phyloP scores from a whole-genome alignment of 2,113 vertebrate genomes.

The Crotalus tigris region DNA sequence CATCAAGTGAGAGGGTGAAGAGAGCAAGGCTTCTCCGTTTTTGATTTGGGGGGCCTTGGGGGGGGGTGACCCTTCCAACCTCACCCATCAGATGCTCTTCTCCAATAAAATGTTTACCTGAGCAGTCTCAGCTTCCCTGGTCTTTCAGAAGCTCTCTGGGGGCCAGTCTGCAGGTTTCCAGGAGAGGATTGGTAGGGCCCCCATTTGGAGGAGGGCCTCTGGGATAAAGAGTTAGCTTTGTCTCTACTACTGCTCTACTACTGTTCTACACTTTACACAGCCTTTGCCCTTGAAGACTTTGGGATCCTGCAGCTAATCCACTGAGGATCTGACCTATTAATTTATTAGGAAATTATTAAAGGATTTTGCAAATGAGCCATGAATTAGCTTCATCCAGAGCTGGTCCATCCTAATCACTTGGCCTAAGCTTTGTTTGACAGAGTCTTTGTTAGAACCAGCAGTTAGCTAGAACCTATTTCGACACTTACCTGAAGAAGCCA shows the following conservation, averaged over 20 bases:
- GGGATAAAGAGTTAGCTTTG: not conserved
- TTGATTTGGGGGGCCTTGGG: not conserved
- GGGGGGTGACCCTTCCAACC: not conserved
- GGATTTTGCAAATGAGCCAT: no score
- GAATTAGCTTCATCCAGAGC: no score
- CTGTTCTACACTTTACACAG: no score
- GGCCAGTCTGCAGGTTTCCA: not conserved
- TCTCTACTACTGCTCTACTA: not conserved
- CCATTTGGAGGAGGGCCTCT: not conserved
- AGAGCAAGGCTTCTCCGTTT: not conserved
- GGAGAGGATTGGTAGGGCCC: not conserved
- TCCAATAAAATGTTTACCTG: not conserved
- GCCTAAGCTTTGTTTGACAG: no score
- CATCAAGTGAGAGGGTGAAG: conserved; percentile 20
- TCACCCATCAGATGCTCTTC: not conserved
- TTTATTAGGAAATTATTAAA: no score
- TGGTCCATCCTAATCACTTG: no score
- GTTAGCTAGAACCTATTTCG: not conserved
- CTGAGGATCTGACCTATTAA: no score
- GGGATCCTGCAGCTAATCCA: no score
- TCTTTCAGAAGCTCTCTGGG: not conserved
- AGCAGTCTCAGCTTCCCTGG: not conserved
- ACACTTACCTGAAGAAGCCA: not conserved
- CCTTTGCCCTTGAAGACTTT: no score
- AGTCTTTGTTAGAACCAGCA: no score